Evolutionary conservation across 2,888 invertebrate species (phyloP), one percentile per base, ranked within the genome.

Genomic region (Mythimna ferrago): DNA sequence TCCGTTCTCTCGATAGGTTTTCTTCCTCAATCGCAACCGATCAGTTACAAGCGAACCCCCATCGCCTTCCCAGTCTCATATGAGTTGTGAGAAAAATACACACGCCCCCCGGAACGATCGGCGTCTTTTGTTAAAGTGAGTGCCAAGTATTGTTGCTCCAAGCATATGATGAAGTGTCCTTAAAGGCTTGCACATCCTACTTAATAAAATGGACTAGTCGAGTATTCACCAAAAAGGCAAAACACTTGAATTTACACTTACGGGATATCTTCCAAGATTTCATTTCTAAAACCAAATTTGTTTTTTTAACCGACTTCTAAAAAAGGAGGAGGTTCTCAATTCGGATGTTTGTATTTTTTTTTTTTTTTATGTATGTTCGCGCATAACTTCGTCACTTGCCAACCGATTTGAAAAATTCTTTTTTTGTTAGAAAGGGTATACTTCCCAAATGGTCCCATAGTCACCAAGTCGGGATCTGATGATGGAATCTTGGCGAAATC

Each of bases 91-190:
- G 54, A 14, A 58, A 65, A 26, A 54, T 53, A 44, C 60, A 70
- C 41, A 66, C 5, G 35, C 56, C 14, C n/a, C 66, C 56, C 56
- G n/a, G 32, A 35, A 65, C 41, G 58, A 66, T n/a, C 51, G 35
- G 35, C 19, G 63, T 9, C 67, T 76, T 66, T 75, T 80, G 72
- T 72, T 66, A 63, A 32, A 66, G 48, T 32, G 62, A 79, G 58
- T 76, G 80, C 71, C 67, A 63, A 76, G 58, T 76, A 66, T 66
- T 67, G 66, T 68, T 68, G 48, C 44, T 54, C 19, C 6, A 60
- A 66, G 62, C 38, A 14, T 65, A 53, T 80, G 58, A 68, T 79
- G 54, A 79, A 56, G 76, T 71, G 41, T 67, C 48, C 53, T 44
- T 35, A 32, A 19, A 19, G 7, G 19, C 26, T 44, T 6, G 6